Conservation (phyloP, 2,888 invertebrate genomes). For the Bombylius discolor region DNA sequence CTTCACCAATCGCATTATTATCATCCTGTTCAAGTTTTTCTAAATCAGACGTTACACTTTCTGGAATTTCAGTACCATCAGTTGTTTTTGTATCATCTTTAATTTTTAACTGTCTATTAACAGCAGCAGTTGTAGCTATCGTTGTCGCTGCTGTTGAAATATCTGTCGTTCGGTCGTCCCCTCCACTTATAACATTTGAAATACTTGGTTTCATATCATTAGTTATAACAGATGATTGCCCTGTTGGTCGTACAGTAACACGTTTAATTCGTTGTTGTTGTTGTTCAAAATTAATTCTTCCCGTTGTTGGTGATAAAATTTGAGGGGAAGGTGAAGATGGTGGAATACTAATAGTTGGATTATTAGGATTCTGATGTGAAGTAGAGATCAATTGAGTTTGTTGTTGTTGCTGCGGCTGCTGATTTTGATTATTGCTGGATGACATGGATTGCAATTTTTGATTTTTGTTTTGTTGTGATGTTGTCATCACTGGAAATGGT, state of each 20-base stretch:
- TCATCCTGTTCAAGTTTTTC: constrained; percentile 55
- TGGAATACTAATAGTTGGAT: background rate
- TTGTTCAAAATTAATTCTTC: constrained; percentile 29
- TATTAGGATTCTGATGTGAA: background rate
- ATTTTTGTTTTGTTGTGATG: constrained; percentile 10
- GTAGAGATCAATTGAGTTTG: background rate
- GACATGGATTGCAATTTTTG: constrained; percentile 4
- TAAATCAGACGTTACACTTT: constrained; percentile 53
- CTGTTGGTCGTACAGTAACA: constrained; percentile 6
- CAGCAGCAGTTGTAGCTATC: constrained; percentile 19
- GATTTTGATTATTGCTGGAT: background rate
- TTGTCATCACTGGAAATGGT: constrained; percentile 7
- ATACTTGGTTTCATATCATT: background rate
- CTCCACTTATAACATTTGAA: constrained; percentile 15
- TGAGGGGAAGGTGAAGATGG: background rate
- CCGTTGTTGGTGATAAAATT: constrained; percentile 24
- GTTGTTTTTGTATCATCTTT: constrained; percentile 13
- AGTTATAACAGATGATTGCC: constrained; percentile 2
- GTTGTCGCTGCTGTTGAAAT: constrained; percentile 23
- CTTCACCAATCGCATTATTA: constrained; percentile 44
- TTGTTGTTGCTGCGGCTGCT: background rate
- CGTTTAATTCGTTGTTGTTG: constrained; percentile 21
- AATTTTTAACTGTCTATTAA: constrained; percentile 15
- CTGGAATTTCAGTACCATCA: constrained; percentile 45
- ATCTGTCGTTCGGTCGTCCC: constrained; percentile 24